Evolutionary conservation across 2,888 invertebrate genomes (phyloP).

Genomic region (Acanthosepion esculentum): DNA sequence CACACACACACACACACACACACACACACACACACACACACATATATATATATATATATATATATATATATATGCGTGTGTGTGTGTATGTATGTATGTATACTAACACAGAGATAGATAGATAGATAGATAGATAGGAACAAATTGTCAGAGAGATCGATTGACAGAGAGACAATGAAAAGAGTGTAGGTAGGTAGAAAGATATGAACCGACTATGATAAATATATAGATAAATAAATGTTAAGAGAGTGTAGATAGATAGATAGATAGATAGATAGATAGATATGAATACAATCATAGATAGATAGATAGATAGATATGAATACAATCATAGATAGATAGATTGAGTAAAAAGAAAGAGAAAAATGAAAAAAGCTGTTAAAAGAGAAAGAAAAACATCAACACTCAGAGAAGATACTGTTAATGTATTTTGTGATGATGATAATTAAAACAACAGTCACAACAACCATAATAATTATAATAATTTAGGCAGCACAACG

Average conservation of each 20-base stretch:
- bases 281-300: background rate
- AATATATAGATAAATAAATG: too few relatives aligned
- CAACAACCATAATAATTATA: background rate
- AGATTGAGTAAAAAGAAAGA: background rate
- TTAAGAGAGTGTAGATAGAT: too few relatives aligned
- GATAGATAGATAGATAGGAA: background rate
- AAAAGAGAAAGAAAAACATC: too few relatives aligned
- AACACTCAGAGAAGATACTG: too few relatives aligned
- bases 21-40: background rate
- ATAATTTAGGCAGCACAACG: background rate
- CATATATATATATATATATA: background rate
- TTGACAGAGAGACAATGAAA: too few relatives aligned
- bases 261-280: too few relatives aligned
- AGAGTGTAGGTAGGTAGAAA: too few relatives aligned
- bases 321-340: background rate
- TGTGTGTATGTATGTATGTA: background rate
- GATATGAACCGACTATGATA: too few relatives aligned
- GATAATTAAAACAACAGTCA: too few relatives aligned
- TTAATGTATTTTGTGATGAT: too few relatives aligned
- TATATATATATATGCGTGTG: background rate
- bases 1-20: too few relatives aligned
- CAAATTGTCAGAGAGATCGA: too few relatives aligned
- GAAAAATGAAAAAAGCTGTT: background rate
- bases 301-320: background rate
- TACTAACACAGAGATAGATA: background rate